phyloP scores from a whole-genome alignment of 2,888 invertebrate genomes.

The Microctonus brassicae region DNA sequence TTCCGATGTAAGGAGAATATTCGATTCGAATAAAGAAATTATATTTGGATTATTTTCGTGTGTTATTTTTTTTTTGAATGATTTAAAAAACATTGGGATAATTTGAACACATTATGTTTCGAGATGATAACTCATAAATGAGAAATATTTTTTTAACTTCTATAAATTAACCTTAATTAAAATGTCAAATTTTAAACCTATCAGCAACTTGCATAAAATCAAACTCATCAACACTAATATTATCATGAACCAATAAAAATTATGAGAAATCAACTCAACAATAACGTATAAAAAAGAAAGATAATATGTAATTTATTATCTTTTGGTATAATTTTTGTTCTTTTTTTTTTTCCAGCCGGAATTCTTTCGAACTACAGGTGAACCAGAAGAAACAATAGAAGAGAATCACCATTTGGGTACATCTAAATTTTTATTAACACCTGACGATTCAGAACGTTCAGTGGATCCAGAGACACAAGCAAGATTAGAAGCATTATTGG shows the following conservation, averaged over 20 bases:
- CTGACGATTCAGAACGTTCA: slow-evolving; percentile 76
- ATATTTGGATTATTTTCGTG: no score
- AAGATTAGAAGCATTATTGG: slow-evolving; percentile 90
- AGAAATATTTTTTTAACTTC: no score
- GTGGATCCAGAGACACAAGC: slow-evolving; percentile 91
- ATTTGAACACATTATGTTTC: no score
- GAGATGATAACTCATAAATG: no score
- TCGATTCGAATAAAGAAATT: neutral
- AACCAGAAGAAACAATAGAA: slow-evolving; percentile 77
- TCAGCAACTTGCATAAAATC: no score
- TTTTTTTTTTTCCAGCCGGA: slow-evolving; percentile 74
- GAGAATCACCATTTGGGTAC: slow-evolving; percentile 76
- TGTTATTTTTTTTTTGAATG: no score
- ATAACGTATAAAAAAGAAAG: neutral
- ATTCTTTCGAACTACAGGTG: slow-evolving; percentile 75
- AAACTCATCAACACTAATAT: no score
- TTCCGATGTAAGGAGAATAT: slow-evolving; percentile 8
- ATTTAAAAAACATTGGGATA: no score
- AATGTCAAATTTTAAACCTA: no score
- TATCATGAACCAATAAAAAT: neutral
- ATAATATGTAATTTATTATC: neutral
- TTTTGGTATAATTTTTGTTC: slow-evolving; percentile 28
- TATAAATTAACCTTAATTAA: no score
- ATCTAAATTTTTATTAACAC: slow-evolving; percentile 76
- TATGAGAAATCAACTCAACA: neutral